Evolutionary conservation across 1,140 invertebrate species (phyloP), one percentile per base, ranked within the genome.

Genomic region (Sipha flava): DNA sequence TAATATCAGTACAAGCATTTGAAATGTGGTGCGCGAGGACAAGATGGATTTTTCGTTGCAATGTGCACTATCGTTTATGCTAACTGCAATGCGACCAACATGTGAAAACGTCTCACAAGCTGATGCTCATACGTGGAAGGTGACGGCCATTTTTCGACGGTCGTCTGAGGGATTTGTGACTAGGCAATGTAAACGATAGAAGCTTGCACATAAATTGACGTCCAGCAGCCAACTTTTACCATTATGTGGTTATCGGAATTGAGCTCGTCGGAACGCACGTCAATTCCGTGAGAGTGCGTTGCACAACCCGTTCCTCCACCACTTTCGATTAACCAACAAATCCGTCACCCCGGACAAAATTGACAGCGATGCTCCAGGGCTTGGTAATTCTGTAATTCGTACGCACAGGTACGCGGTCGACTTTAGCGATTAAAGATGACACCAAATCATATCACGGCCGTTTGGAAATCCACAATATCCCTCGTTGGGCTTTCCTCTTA

Each of bases 81-180:
- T n/a, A 43, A 12, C 14, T 43, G 9, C 40, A 43, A 29, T 21
- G 10, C 37, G 5, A 23, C 1, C 34, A 21, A 66, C 31, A 34
- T 34, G n/a, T n/a, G 1, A 62, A 43, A 62, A 37, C 57, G 59
- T 14, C 12, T 1, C 21, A 4, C 14, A 21, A 23, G 40, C 21
- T 43, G 12, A 47, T 21, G 52, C 3, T 77, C 52, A 77, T 59
- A 77, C 34, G 37, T 59, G 52, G 54, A 77, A 21, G 18, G 49
- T 16, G 72, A 75, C 72, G 73, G 73, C 73, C 73, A 77, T 77
- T 77, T 77, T 77, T 43, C n/a, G 52, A 77, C 14, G 16, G 73
- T 77, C n/a, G 73, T 77, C 10, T 59, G 16, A 21, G 73, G 49
- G 59, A 77, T 77, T 77, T 12, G 21, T 37, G 52, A 18, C 49